Percentiles rank a stretch among this genome's conserved stretches.
phyloP scores from a whole-genome alignment of 2,888 invertebrate genomes.

The Caenorhabditis sp. region DNA sequence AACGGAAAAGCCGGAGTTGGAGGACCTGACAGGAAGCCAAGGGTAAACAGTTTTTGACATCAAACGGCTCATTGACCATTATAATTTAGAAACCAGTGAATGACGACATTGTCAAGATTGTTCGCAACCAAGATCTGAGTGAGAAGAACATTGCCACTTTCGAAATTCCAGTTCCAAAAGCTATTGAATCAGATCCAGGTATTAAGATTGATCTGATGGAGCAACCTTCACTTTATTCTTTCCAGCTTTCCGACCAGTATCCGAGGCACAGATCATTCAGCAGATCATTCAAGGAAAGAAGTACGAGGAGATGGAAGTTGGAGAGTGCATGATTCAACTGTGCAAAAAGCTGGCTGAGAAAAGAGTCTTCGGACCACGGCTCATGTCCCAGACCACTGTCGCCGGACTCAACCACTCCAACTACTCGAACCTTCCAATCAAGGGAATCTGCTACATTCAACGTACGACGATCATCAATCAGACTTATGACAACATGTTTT shows the following conservation, averaged over 20 bases:
- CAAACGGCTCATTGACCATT: too few relatives aligned
- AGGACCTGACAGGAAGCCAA: constrained; percentile 55
- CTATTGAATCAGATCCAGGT: constrained; percentile 76
- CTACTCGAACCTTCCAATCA: constrained; percentile 77
- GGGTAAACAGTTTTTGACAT: too few relatives aligned
- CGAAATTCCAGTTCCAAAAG: constrained; percentile 77
- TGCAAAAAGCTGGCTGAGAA: constrained; percentile 79
- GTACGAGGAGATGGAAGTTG: constrained; percentile 74
- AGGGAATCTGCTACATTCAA: constrained; percentile 78
- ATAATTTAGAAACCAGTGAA: constrained; percentile 64
- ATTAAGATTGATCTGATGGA: background rate
- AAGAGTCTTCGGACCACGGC: constrained; percentile 77
- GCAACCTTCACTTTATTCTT: background rate
- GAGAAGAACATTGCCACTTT: constrained; percentile 69
- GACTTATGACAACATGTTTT: background rate
- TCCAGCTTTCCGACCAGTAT: constrained; percentile 76
- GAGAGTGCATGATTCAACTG: constrained; percentile 77
- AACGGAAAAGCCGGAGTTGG: constrained; percentile 6
- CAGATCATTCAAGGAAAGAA: constrained; percentile 75
- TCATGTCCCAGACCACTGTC: constrained; percentile 78
- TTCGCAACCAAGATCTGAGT: constrained; percentile 72
- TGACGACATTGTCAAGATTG: constrained; percentile 77
- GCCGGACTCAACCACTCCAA: constrained; percentile 79
- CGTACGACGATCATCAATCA: constrained; percentile 60
- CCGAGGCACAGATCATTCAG: constrained; percentile 77